Conservation (phyloP, 64 coral and sea anemone genomes). For the Anthopleura sola region DNA sequence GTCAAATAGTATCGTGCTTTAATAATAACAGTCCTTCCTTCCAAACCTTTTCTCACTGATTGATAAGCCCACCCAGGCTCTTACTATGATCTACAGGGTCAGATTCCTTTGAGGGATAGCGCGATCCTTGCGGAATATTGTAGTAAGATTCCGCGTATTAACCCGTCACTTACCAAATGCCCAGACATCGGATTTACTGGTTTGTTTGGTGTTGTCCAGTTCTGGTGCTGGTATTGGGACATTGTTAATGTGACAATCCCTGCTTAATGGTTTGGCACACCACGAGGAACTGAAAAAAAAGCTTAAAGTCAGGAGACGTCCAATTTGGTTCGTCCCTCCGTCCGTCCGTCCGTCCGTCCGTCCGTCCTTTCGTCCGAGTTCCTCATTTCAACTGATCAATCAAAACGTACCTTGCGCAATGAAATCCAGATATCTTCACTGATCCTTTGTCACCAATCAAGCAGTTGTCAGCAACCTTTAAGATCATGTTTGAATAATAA, state of each 20-base stretch:
- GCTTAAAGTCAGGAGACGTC: not conserved
- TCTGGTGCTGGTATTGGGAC: conserved; percentile 47
- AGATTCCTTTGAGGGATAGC: too few species aligned
- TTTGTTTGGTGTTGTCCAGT: not conserved
- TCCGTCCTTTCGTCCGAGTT: too few species aligned
- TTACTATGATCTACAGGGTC: too few species aligned
- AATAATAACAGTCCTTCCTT: too few species aligned
- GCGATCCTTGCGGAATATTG: too few species aligned
- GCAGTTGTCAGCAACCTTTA: conserved; percentile 79
- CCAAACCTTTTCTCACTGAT: too few species aligned
- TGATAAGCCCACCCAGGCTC: too few species aligned
- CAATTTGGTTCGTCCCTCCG: not conserved
- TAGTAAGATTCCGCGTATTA: too few species aligned
- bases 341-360: too few species aligned
- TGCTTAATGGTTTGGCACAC: conserved; percentile 18
- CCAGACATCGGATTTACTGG: conserved; percentile 42
- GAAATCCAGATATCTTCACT: conserved; percentile 80
- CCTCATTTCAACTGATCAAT: too few species aligned
- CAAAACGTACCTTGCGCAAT: conserved; percentile 61
- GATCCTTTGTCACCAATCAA: conserved; percentile 62
- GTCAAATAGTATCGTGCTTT: too few species aligned
- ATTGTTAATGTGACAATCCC: conserved; percentile 36
- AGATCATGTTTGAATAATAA: not conserved
- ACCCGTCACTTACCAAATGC: conserved; percentile 37
- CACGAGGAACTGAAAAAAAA: not conserved